phyloP scores from a whole-genome alignment of 2,888 invertebrate genomes.

The Mechanitis mazaeus region DNA sequence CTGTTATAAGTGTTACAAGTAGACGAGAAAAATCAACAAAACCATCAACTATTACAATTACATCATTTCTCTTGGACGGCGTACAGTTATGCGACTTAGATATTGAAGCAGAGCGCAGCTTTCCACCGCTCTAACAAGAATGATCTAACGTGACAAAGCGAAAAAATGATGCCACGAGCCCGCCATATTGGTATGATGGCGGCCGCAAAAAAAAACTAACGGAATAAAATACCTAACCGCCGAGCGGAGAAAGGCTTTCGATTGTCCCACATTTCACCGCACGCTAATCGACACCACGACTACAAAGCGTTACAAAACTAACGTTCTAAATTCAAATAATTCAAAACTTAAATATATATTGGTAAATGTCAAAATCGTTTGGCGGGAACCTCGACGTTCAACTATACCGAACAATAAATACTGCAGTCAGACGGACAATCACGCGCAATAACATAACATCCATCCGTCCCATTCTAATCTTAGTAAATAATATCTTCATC shows the following conservation, averaged over 20 bases:
- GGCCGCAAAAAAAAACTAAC: slow-evolving; percentile 75
- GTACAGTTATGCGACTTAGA: slow-evolving; percentile 68
- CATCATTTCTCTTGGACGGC: slow-evolving; percentile 55
- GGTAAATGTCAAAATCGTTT: slow-evolving; percentile 50
- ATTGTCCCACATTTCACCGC: slow-evolving; percentile 74
- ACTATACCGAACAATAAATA: slow-evolving; percentile 41
- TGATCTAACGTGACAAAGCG: slow-evolving; percentile 76
- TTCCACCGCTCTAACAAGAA: slow-evolving; percentile 71
- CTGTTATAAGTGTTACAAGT: neutral
- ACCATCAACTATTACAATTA: slow-evolving; percentile 51
- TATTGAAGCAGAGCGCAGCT: slow-evolving; percentile 64
- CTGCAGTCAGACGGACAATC: slow-evolving; percentile 38
- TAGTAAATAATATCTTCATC: slow-evolving; percentile 38
- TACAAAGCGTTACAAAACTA: slow-evolving; percentile 54
- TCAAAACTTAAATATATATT: slow-evolving; percentile 47
- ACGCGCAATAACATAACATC: slow-evolving; percentile 53
- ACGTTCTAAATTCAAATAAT: slow-evolving; percentile 37
- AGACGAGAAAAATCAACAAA: slow-evolving; percentile 17
- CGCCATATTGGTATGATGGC: slow-evolving; percentile 68
- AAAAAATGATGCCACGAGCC: slow-evolving; percentile 73
- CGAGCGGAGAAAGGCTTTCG: slow-evolving; percentile 75
- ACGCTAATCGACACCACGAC: slow-evolving; percentile 61
- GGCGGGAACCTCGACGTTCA: slow-evolving; percentile 53
- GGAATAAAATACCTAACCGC: slow-evolving; percentile 74
- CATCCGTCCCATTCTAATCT: slow-evolving; percentile 48